These are phyloP conservation scores for Tamandua tetradactyla DNA, from an alignment of 2,797 vertebrate species.

Conservation along the genomic window DNA sequence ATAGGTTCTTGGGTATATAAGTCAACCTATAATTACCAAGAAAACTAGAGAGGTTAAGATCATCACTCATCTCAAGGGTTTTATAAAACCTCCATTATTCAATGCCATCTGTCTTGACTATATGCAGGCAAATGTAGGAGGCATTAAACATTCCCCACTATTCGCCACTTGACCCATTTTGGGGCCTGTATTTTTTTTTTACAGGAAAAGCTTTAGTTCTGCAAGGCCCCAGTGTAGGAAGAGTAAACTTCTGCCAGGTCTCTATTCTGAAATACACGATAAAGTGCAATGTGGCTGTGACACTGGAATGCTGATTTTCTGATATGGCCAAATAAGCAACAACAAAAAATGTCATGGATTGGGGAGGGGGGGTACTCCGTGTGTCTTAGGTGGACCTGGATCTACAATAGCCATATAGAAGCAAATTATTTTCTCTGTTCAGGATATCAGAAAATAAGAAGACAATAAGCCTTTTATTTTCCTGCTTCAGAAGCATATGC, in stretches of 20 bases:
- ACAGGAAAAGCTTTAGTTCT: slow-evolving; percentile 36
- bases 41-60: slow-evolving; percentile 29
- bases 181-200: slow-evolving; percentile 9
- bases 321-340: neutral
- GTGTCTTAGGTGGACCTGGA: neutral
- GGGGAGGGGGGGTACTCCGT: neutral
- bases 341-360: neutral
- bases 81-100: slow-evolving; percentile 56
- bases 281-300: neutral
- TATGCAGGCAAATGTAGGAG: slow-evolving; percentile 71
- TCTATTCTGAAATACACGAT: neutral
- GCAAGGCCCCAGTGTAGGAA: neutral
- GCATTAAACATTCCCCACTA: slow-evolving; percentile 21
- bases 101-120: slow-evolving; percentile 70
- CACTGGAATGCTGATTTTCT: neutral
- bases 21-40: slow-evolving; percentile 7
- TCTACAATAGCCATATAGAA: neutral
- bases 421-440: neutral
- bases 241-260: neutral
- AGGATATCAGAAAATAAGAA: slow-evolving; percentile 12
- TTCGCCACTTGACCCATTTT: slow-evolving; percentile 68
- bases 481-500: neutral
- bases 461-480: slow-evolving; percentile 10
- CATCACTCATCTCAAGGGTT: slow-evolving; percentile 36
- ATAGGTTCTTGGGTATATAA: neutral